Evolutionary conservation across 2,113 vertebrate genomes (phyloP).

Genomic region (Manacus vitellinus): DNA sequence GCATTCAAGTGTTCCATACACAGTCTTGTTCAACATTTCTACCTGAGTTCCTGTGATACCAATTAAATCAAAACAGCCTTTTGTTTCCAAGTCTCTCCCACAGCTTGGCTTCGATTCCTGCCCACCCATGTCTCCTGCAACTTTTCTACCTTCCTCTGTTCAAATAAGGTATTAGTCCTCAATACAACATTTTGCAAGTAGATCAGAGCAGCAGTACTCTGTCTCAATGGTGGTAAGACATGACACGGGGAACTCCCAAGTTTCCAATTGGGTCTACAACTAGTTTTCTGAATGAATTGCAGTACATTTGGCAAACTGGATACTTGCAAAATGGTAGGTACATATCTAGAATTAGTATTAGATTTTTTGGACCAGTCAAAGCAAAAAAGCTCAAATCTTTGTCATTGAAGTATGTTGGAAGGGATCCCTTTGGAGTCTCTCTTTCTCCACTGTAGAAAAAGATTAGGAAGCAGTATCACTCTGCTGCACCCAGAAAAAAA

Average conservation of each 20-base stretch:
- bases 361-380: not conserved
- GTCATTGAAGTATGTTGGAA: not conserved
- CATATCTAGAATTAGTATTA: not conserved
- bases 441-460: not conserved
- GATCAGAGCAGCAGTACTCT: not conserved
- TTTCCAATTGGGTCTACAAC: not conserved
- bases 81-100: not conserved
- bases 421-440: not conserved
- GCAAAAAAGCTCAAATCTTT: not conserved
- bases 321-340: not conserved
- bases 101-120: not conserved
- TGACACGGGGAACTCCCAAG: not conserved
- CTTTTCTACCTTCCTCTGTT: not conserved
- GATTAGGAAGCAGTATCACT: not conserved
- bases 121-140: not conserved
- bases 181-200: not conserved
- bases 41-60: not conserved
- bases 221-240: not conserved
- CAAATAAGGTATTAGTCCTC: not conserved
- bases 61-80: not conserved
- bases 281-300: not conserved
- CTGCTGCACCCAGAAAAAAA: not conserved
- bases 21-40: not conserved
- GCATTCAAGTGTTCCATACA: not conserved
- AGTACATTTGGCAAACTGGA: not conserved